phyloP scores from a whole-genome alignment of 2,797 vertebrate genomes.

The Anas bahamensis region DNA sequence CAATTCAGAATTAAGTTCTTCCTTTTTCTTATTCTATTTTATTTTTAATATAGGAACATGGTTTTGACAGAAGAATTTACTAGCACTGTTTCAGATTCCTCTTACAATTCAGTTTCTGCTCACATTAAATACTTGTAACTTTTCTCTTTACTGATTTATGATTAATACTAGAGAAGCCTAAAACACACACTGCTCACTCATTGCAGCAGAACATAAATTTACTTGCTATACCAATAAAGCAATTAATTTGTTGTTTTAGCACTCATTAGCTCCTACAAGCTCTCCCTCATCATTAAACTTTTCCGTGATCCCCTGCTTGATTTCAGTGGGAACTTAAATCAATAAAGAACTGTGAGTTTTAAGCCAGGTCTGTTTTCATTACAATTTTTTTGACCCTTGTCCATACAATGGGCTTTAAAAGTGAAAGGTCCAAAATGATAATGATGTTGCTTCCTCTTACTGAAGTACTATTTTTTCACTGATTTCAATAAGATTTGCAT shows the following conservation, averaged over 20 bases:
- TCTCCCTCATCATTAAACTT: neutral
- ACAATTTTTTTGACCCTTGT: neutral
- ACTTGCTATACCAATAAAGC: neutral
- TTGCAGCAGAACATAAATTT: neutral
- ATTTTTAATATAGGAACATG: neutral
- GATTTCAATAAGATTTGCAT: neutral
- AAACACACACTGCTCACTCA: neutral
- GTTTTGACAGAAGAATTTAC: neutral
- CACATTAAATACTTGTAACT: neutral
- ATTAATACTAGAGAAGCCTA: neutral
- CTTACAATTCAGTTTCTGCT: neutral
- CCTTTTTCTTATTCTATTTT: neutral
- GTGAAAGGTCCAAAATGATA: neutral
- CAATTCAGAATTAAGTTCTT: neutral
- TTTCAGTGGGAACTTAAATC: neutral
- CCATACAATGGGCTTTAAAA: neutral
- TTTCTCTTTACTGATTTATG: neutral
- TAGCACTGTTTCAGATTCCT: neutral
- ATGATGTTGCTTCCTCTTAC: neutral
- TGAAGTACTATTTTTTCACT: neutral
- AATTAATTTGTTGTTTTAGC: neutral
- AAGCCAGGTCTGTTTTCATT: neutral
- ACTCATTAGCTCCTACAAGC: neutral
- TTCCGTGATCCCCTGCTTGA: neutral
- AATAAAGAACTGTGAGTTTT: neutral